Percentiles rank a stretch among this genome's conserved stretches.
These are phyloP conservation scores for Sycobia sp. DNA, from an alignment of 1,140 invertebrate species.

Conservation along the genomic window DNA sequence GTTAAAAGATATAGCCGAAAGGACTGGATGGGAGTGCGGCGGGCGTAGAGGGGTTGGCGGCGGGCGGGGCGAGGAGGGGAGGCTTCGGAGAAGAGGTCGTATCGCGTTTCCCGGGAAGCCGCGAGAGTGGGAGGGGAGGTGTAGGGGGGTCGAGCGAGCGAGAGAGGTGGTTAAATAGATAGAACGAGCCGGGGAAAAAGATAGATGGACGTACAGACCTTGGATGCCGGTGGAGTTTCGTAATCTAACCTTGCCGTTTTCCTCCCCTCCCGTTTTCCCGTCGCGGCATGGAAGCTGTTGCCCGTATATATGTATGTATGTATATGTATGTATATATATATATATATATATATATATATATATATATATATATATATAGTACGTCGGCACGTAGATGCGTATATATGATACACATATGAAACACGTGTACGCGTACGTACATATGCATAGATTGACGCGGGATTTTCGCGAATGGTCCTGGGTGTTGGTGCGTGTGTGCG, in stretches of 20 bases:
- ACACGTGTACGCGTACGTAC: no score
- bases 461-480: neutral
- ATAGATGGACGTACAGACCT: slow-evolving; percentile 28
- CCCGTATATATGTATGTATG: no score
- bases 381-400: no score
- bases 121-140: neutral
- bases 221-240: slow-evolving; percentile 40
- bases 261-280: neutral
- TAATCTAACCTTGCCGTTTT: slow-evolving; percentile 47
- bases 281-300: no score
- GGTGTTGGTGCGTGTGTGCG: neutral
- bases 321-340: neutral
- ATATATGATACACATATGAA: no score
- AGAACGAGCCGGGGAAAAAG: no score
- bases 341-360: no score
- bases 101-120: neutral
- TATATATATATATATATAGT: no score
- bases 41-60: neutral
- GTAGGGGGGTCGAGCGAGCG: neutral
- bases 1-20: no score
- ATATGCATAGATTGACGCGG: no score
- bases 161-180: neutral
- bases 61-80: neutral
- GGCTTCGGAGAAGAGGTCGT: neutral
- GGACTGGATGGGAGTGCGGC: neutral